Base-by-base conservation (phyloP, 2,113 vertebrate species). In the Chroicocephalus ridibundus region DNA sequence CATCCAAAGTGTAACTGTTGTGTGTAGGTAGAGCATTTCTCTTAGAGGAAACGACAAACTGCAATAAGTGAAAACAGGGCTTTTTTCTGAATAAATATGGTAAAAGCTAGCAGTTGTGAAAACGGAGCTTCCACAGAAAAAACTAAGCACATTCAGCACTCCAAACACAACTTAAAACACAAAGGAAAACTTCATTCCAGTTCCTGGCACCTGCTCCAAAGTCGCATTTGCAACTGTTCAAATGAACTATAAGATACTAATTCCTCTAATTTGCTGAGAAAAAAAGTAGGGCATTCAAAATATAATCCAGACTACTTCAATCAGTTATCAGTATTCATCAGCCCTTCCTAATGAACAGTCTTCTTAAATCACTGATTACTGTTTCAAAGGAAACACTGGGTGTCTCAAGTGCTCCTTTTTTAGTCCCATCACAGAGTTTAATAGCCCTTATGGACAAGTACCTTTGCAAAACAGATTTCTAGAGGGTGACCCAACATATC, bases 321-420 rank as follows among this genome's bases (percentile, higher is more conserved):
- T 3, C 40, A 88, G 54, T 85, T 89, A 76, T 54, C 93, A 80
- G 69, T 57, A 57, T 68, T 86, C 92, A 86, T 90, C 42, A 90
- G 60, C 64, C 79, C 79, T 94, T 83, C 81, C 94, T 90, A 91
- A 82, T 46, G 76, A 92, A 74, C 58, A 52, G 70, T 74, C 68
- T 83, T 86, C 89, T 94, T 82, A 80, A 96, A 90, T 77, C 96
- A 77, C 71, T 49, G 74, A 88, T 80, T 91, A 85, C 51, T 70
- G 38, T 93, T 95, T 97, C 89, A 96, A 95, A 97, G 87, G 86
- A 96, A 97, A 88, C 79, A 66, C 70, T 61, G 79, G 42, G 64
- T 62, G 82, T 87, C 89, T 96, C 87, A 83, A 96, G 93, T 93
- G 47, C 13, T 42, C 55, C 44, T 88, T 82, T 93, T 80, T 54